Evolutionary conservation across 2,797 vertebrate genomes (phyloP).

Genomic region (Protonibea diacanthus): DNA sequence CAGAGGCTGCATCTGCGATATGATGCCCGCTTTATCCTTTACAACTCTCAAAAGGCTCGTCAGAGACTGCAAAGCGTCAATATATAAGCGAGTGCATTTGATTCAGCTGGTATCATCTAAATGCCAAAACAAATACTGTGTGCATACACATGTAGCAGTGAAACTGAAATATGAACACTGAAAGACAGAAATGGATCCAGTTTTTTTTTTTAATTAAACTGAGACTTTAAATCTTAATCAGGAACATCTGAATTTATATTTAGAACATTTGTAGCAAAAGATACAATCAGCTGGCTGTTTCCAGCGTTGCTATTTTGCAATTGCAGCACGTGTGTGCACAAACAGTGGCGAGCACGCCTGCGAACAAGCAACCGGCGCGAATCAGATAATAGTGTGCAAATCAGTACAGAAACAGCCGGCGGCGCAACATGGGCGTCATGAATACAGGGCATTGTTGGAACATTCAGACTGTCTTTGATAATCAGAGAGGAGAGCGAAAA

Average conservation of each 20-base stretch:
- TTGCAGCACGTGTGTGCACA: background rate
- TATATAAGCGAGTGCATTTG: background rate
- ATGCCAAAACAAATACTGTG: background rate
- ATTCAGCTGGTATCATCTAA: background rate
- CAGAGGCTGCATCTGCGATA: conserved; percentile 17
- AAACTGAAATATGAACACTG: background rate
- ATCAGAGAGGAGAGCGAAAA: conserved; percentile 39
- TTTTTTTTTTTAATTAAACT: background rate
- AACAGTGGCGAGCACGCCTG: background rate
- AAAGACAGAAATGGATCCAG: background rate
- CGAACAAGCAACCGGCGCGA: background rate
- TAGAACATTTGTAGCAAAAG: conserved; percentile 1
- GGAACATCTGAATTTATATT: conserved; percentile 26
- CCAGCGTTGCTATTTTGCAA: background rate
- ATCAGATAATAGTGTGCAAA: conserved; percentile 65
- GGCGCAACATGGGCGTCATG: conserved; percentile 38
- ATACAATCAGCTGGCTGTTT: background rate
- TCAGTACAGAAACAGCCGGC: conserved; percentile 52
- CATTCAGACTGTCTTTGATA: conserved; percentile 60
- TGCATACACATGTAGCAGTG: background rate
- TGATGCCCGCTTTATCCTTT: conserved; percentile 6
- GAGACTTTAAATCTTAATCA: background rate
- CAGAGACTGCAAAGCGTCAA: background rate
- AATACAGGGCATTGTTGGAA: conserved; percentile 65
- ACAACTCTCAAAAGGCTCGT: conserved; percentile 16